These are phyloP conservation scores for Iguana delicatissima DNA, from an alignment of 2,797 vertebrate species.

Conservation along the genomic window DNA sequence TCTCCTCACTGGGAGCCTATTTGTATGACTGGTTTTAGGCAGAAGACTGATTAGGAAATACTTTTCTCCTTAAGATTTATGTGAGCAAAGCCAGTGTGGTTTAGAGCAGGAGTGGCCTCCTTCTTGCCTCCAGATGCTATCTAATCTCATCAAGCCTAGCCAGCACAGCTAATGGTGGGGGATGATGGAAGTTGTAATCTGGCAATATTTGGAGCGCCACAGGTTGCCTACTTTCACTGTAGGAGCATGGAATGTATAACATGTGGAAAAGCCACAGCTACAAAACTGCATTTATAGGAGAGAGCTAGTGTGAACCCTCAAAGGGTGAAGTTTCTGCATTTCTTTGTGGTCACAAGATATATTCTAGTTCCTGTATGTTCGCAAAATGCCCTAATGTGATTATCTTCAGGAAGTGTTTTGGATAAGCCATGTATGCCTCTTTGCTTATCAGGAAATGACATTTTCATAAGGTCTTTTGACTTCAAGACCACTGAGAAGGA, in stretches of 20 bases:
- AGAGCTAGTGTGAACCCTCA: not conserved
- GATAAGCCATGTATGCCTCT: not conserved
- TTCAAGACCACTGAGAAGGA: not conserved
- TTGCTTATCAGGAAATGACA: slow-evolving; percentile 3
- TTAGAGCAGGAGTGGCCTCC: not conserved
- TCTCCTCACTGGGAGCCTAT: not conserved
- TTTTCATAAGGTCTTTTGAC: slow-evolving; percentile 18
- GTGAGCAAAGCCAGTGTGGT: not conserved
- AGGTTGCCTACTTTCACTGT: not conserved
- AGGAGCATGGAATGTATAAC: not conserved
- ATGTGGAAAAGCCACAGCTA: not conserved
- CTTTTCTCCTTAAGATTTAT: not conserved
- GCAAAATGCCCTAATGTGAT: not conserved
- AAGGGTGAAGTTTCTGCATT: not conserved
- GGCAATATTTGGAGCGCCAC: not conserved
- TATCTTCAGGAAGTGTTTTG: not conserved
- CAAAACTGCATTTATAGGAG: not conserved
- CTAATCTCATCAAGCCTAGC: not conserved
- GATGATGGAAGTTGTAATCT: not conserved
- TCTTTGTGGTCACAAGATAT: not conserved
- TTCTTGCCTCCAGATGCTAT: not conserved
- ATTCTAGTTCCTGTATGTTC: not conserved
- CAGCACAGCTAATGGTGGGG: not conserved
- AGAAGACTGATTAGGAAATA: not conserved
- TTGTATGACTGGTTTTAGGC: not conserved